A percentile compares a stretch with the other conserved stretches of the same genome.
phyloP scores from a whole-genome alignment of 2,113 vertebrate genomes.

The Mormyrus iriodes region DNA sequence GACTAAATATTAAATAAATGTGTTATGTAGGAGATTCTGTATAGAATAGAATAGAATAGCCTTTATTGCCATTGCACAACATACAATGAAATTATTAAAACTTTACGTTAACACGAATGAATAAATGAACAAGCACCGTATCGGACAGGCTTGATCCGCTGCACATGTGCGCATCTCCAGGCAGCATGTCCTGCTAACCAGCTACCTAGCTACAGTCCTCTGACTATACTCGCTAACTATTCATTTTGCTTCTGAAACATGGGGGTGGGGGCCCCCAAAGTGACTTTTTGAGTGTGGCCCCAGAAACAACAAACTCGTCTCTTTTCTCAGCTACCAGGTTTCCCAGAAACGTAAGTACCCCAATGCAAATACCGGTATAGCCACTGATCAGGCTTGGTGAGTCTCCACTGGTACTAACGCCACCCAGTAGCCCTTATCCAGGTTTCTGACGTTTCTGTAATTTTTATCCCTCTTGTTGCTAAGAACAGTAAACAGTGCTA shows the following conservation, averaged over 20 bases:
- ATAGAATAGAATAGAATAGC: neutral
- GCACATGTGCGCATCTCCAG: neutral
- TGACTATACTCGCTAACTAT: neutral
- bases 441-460: neutral
- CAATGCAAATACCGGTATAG: neutral
- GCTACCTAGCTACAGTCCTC: neutral
- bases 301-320: neutral
- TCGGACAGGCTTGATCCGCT: neutral
- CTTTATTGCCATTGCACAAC: neutral
- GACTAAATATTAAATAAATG: neutral
- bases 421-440: neutral
- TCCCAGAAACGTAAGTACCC: neutral
- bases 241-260: neutral
- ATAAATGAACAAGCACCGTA: neutral
- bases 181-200: neutral
- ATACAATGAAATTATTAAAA: neutral
- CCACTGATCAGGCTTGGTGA: neutral
- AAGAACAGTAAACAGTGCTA: neutral
- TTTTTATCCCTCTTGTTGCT: neutral
- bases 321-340: neutral
- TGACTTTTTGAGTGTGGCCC: neutral
- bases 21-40: neutral
- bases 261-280: neutral
- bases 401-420: neutral
- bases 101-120: neutral